phyloP scores from a whole-genome alignment of 37 sponge, comb jelly and placozoan species.

The Dysidea cf. avara region DNA sequence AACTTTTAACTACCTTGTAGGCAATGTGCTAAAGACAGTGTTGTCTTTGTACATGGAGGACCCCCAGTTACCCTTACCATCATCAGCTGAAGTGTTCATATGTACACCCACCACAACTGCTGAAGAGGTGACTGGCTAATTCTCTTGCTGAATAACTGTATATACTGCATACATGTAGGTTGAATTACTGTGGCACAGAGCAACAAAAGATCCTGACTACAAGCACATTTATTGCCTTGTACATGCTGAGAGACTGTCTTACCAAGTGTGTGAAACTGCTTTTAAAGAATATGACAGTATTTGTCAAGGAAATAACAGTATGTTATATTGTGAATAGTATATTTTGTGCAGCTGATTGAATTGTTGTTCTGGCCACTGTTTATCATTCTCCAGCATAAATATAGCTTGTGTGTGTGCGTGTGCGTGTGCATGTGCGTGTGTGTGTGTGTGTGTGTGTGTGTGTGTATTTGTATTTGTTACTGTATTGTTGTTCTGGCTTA shows the following conservation, averaged over 20 bases:
- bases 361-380: too few relatives aligned
- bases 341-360: too few relatives aligned
- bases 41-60: conserved; percentile 55
- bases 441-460: too few relatives aligned
- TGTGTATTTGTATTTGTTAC: too few relatives aligned
- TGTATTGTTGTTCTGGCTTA: too few relatives aligned
- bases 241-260: conserved; percentile 68
- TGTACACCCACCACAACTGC: conserved; percentile 56
- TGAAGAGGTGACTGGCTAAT: conserved; percentile 53
- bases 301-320: too few relatives aligned
- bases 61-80: conserved; percentile 55
- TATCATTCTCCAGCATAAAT: too few relatives aligned
- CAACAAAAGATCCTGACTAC: conserved; percentile 51
- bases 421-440: too few relatives aligned
- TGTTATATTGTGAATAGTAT: too few relatives aligned
- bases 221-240: conserved; percentile 65
- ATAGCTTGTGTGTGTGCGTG: too few relatives aligned
- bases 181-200: conserved; percentile 69
- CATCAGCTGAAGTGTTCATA: conserved; percentile 58
- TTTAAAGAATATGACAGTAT: not conserved
- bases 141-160: too few relatives aligned
- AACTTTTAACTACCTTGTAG: too few relatives aligned
- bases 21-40: conserved; percentile 35
- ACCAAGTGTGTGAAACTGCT: conserved; percentile 56
- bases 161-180: conserved; percentile 21